Conservation (phyloP, 2,888 invertebrate species). For the Xylota segnis region DNA sequence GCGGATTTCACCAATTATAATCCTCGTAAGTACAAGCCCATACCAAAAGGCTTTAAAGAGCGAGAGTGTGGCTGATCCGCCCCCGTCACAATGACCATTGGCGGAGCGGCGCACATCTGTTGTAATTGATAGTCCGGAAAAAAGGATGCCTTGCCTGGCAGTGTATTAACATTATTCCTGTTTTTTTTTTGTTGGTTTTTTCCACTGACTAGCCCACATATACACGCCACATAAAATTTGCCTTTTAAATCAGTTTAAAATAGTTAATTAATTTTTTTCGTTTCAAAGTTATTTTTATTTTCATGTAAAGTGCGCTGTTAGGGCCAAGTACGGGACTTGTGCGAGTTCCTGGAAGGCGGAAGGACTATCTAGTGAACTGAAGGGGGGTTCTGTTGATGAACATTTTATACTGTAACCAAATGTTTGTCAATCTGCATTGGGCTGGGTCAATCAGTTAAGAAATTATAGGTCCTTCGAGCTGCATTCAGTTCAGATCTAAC, state of each 20-base stretch:
- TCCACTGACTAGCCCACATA: background rate
- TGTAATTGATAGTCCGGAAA: slow-evolving; percentile 54
- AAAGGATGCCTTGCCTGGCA: background rate
- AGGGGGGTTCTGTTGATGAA: too few species aligned
- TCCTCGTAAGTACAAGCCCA: slow-evolving; percentile 15
- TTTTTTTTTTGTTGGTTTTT: too few species aligned
- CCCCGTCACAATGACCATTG: slow-evolving; percentile 7
- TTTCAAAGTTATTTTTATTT: background rate
- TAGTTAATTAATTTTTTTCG: slow-evolving; percentile 58
- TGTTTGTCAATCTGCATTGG: too few species aligned
- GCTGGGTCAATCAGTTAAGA: too few species aligned
- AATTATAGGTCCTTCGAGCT: too few species aligned
- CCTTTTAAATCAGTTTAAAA: slow-evolving; percentile 29
- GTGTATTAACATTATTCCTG: background rate
- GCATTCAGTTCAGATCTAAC: too few species aligned
- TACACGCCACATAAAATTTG: slow-evolving; percentile 3
- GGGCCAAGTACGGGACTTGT: background rate
- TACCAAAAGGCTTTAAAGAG: background rate
- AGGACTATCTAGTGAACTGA: too few species aligned
- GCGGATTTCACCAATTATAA: slow-evolving; percentile 52
- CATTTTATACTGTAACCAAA: too few species aligned
- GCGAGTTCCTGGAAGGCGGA: background rate
- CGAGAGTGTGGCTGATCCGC: background rate
- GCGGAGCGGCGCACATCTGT: background rate
- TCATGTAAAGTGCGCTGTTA: background rate